Conservation (phyloP, 1,140 invertebrate species). For the Musca domestica region DNA sequence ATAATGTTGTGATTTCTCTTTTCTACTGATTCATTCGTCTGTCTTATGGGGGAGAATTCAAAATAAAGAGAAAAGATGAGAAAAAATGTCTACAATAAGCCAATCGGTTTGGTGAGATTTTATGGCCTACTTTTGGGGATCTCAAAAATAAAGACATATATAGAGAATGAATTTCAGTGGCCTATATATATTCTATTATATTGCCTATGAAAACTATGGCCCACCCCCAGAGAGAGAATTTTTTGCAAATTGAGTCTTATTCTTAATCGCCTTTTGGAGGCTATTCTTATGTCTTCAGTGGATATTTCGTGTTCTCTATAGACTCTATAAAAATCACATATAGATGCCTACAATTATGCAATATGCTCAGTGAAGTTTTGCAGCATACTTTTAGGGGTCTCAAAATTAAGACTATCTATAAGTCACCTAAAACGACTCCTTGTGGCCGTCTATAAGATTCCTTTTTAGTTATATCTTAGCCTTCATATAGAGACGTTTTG, state of each 20-base stretch:
- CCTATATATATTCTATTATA: not conserved
- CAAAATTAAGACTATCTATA: too few relatives aligned
- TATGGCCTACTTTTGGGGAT: not conserved
- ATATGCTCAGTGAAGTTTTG: not conserved
- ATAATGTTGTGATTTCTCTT: slow-evolving; percentile 16
- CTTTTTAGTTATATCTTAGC: too few relatives aligned
- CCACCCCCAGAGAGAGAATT: not conserved
- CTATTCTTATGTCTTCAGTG: not conserved
- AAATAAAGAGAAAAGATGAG: too few relatives aligned
- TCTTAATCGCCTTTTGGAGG: too few relatives aligned
- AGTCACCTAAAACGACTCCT: too few relatives aligned
- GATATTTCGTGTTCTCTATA: not conserved
- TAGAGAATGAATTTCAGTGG: not conserved
- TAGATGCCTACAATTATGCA: not conserved
- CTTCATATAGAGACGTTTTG: too few relatives aligned
- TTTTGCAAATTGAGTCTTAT: too few relatives aligned
- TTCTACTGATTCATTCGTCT: not conserved
- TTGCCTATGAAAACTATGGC: not conserved
- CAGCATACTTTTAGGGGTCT: not conserved
- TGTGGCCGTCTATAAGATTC: too few relatives aligned
- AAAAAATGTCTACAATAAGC: too few relatives aligned
- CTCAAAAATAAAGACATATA: not conserved
- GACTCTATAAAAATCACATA: not conserved
- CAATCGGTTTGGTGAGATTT: not conserved
- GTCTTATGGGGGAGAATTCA: not conserved